Evolutionary conservation across 35 echinoderm and acorn worm species (phyloP).

Genomic region (Acanthaster planci): DNA sequence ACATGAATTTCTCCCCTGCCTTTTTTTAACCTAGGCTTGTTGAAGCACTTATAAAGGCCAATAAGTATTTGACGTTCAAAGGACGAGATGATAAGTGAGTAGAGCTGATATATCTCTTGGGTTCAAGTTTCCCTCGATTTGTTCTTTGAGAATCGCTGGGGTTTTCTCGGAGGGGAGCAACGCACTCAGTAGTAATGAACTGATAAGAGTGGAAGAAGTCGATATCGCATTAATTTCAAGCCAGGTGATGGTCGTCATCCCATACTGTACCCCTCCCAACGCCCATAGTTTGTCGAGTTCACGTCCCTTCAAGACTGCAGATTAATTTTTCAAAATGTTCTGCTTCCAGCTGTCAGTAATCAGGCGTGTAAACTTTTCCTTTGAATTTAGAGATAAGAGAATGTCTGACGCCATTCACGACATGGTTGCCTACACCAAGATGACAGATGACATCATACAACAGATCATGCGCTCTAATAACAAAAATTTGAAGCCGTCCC

Average conservation of each 20-base stretch:
- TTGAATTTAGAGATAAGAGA: neutral
- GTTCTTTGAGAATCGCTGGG: no score
- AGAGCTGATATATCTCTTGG: no score
- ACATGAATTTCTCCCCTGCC: no score
- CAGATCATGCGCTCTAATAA: slow-evolving; percentile 30
- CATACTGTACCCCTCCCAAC: neutral
- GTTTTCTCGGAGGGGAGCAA: no score
- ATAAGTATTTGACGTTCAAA: slow-evolving; percentile 46
- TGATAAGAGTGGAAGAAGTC: no score
- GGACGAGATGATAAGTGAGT: no score
- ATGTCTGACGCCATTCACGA: slow-evolving; percentile 27
- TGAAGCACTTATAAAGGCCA: slow-evolving; percentile 69
- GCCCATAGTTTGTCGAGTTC: neutral
- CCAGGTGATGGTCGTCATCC: no score
- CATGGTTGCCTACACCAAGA: slow-evolving; percentile 38
- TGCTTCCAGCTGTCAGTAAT: no score
- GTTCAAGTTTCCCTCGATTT: no score
- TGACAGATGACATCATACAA: slow-evolving; percentile 32
- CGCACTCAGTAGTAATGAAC: no score
- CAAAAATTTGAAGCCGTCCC: neutral
- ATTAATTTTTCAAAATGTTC: neutral
- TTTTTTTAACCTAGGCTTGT: slow-evolving; percentile 61
- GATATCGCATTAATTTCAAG: no score
- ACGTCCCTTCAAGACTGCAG: neutral
- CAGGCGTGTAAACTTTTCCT: no score